A percentile compares a stretch with the other conserved stretches of the same genome.
phyloP scores from a whole-genome alignment of 2,888 invertebrate species.

The Perizoma affinitatum region DNA sequence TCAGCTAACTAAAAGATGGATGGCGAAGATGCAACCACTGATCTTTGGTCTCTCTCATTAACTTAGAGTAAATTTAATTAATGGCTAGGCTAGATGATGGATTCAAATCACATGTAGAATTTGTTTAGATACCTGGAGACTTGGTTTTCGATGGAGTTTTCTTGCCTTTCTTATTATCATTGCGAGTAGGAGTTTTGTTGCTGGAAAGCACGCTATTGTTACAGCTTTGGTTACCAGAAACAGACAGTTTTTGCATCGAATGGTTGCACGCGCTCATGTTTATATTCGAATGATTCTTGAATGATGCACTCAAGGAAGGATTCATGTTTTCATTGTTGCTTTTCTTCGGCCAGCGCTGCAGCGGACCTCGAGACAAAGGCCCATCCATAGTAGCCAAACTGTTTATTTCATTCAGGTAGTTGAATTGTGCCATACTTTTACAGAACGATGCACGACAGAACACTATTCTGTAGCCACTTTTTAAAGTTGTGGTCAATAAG shows the following conservation, averaged over 20 bases:
- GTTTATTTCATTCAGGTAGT: conserved; percentile 91
- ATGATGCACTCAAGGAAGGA: conserved; percentile 68
- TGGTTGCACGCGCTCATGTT: conserved; percentile 86
- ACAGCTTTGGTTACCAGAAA: conserved; percentile 84
- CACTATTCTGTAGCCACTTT: neutral
- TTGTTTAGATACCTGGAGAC: conserved; percentile 83
- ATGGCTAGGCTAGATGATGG: too few relatives aligned
- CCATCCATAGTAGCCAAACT: conserved; percentile 91
- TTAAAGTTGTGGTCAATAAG: neutral
- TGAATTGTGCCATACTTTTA: conserved; percentile 89
- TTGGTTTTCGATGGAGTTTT: conserved; percentile 87
- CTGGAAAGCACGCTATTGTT: conserved; percentile 79
- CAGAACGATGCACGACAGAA: neutral
- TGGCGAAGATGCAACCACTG: too few relatives aligned
- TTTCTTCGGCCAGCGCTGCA: conserved; percentile 91
- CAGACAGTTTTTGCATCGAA: conserved; percentile 85
- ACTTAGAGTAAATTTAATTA: too few relatives aligned
- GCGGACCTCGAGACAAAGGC: conserved; percentile 90
- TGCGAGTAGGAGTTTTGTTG: conserved; percentile 83
- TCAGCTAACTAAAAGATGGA: too few relatives aligned
- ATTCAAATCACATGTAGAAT: neutral
- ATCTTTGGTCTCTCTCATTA: too few relatives aligned
- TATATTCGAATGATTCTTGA: conserved; percentile 76
- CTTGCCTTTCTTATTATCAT: conserved; percentile 84
- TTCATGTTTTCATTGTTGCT: conserved; percentile 86